A percentile compares a stretch with the other conserved stretches of the same genome.
phyloP scores from a whole-genome alignment of 2,797 vertebrate genomes.

The Phalanger gymnotis region DNA sequence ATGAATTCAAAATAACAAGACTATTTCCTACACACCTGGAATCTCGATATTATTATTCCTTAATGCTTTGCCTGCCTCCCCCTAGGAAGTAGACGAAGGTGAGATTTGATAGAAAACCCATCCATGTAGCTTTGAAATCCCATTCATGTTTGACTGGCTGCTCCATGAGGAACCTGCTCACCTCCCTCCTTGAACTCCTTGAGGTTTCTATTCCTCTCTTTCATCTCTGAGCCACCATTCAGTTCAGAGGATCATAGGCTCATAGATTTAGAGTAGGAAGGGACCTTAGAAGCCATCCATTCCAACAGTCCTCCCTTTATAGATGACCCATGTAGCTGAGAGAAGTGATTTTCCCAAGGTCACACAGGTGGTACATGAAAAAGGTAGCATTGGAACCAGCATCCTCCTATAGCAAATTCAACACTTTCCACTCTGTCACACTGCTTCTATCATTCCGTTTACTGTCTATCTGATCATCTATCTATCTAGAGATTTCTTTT shows the following conservation, averaged over 20 bases:
- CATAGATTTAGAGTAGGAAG: neutral
- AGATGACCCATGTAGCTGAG: neutral
- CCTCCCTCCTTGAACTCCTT: neutral
- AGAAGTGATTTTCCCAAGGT: neutral
- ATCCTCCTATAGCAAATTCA: neutral
- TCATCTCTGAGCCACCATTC: neutral
- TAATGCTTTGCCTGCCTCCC: conserved; percentile 65
- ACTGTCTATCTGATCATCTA: neutral
- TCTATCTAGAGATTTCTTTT: too few relatives aligned
- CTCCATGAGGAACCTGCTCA: conserved; percentile 39
- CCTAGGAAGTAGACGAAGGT: conserved; percentile 41
- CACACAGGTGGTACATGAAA: neutral
- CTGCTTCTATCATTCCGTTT: neutral
- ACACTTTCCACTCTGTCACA: neutral
- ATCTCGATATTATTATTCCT: conserved; percentile 68
- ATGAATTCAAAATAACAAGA: conserved; percentile 79
- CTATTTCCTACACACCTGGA: conserved; percentile 77
- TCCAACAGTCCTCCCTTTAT: neutral
- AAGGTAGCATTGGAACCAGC: neutral
- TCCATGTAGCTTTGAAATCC: conserved; percentile 61
- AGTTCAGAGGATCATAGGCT: neutral
- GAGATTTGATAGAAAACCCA: conserved; percentile 31
- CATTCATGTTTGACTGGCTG: conserved; percentile 50
- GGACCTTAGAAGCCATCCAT: neutral
- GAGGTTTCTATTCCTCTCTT: neutral